Evolutionary conservation across 2,888 invertebrate species (phyloP).

Genomic region (Odontocerum albicorne): DNA sequence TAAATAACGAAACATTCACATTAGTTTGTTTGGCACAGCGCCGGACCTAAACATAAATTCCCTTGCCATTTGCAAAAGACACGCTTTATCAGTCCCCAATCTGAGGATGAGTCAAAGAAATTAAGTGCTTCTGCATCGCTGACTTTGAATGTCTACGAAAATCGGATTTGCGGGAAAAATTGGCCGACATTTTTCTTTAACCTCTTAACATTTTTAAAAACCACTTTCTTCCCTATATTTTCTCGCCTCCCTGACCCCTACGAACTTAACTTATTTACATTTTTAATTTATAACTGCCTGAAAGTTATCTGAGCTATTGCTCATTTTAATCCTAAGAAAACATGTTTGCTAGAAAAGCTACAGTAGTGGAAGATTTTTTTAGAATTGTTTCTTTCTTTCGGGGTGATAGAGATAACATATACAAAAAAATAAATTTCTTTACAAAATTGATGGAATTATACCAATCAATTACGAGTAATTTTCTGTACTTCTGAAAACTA

Average conservation of each 20-base stretch:
- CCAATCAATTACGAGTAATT: too few species aligned
- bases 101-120: slow-evolving; percentile 1
- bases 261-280: slow-evolving; percentile 30
- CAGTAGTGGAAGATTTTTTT: too few species aligned
- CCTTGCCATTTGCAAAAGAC: background rate
- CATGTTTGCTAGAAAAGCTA: slow-evolving; percentile 4
- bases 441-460: too few species aligned
- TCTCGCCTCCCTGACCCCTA: background rate
- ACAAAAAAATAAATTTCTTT: too few species aligned
- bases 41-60: background rate
- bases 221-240: background rate
- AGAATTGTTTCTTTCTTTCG: too few species aligned
- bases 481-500: too few species aligned
- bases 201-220: slow-evolving; percentile 1
- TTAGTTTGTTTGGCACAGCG: too few species aligned
- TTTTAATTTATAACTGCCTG: slow-evolving; percentile 32
- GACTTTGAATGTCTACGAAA: slow-evolving; percentile 3
- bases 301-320: slow-evolving; percentile 23
- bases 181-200: background rate
- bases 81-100: background rate
- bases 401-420: too few species aligned
- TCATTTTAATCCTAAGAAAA: slow-evolving; percentile 13
- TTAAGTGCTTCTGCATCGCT: background rate
- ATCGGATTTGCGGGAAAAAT: slow-evolving; percentile 1
- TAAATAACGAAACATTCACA: too few species aligned